phyloP scores from a whole-genome alignment of 2,113 vertebrate genomes.

The Semnopithecus entellus region DNA sequence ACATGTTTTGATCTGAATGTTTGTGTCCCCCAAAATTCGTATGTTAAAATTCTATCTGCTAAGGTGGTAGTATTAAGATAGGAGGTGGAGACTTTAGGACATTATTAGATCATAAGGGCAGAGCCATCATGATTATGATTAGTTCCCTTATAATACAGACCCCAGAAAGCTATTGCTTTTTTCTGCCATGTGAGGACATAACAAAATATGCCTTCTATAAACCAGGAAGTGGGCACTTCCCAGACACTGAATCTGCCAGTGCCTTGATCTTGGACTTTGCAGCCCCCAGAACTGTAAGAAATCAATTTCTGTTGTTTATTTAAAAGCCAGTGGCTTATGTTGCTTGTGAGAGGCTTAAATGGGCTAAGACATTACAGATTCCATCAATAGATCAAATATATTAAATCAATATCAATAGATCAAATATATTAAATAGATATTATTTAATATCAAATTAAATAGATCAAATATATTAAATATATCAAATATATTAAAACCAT shows the following conservation, averaged over 20 bases:
- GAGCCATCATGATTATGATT: neutral
- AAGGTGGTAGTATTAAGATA: neutral
- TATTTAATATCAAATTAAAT: too few species aligned
- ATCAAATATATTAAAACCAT: neutral
- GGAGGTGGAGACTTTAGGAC: neutral
- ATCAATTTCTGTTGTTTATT: neutral
- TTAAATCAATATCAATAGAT: neutral
- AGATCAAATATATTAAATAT: too few species aligned
- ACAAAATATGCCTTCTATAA: neutral
- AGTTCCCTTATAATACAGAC: neutral
- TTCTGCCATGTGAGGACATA: neutral
- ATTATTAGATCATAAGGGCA: neutral
- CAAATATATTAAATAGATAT: too few species aligned
- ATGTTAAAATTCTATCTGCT: neutral
- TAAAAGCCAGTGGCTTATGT: too few species aligned
- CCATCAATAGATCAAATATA: neutral
- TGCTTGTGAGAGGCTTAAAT: neutral
- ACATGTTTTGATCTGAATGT: neutral
- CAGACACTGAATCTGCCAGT: neutral
- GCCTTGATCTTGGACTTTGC: neutral
- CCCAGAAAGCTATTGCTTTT: neutral
- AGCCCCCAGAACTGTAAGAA: neutral
- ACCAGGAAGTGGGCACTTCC: too few species aligned
- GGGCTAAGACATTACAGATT: neutral
- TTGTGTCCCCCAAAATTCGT: neutral